Evolutionary conservation across 2,888 invertebrate species (phyloP).

Genomic region (Agriotes lineatus): DNA sequence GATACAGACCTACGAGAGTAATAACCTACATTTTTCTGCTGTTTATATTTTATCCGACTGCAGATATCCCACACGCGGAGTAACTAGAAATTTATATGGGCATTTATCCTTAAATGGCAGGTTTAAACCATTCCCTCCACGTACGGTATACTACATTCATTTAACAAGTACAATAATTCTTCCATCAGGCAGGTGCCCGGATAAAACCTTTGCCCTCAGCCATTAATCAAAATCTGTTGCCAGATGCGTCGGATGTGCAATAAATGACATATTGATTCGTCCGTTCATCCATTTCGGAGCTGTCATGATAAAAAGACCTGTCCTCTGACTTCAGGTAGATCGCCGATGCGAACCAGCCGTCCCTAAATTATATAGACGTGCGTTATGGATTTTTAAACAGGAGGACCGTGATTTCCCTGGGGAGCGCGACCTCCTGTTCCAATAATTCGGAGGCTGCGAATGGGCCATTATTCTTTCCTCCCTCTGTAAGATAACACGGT

Average conservation of each 20-base stretch:
- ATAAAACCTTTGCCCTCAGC: background rate
- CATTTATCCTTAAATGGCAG: constrained; percentile 7
- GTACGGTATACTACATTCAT: background rate
- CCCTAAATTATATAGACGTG: background rate
- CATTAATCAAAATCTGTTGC: background rate
- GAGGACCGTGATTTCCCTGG: background rate
- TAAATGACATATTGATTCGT: background rate
- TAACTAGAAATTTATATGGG: constrained; percentile 1
- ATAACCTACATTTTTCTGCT: background rate
- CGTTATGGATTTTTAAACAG: constrained; percentile 1
- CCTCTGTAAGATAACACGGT: background rate
- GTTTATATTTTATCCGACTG: background rate
- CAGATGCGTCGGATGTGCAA: too few species aligned
- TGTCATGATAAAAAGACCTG: too few species aligned
- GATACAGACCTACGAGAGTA: constrained; percentile 2
- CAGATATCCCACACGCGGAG: background rate
- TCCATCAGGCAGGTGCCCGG: background rate
- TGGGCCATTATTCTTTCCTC: background rate
- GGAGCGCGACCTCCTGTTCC: background rate
- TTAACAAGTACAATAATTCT: background rate
- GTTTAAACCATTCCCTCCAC: background rate
- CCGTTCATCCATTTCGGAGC: background rate
- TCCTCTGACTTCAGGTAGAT: background rate
- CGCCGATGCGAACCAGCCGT: background rate
- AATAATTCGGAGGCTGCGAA: constrained; percentile 7